These are phyloP conservation scores for Porites australiensis DNA, from an alignment of 64 coral and sea anemone species.

Conservation along the genomic window DNA sequence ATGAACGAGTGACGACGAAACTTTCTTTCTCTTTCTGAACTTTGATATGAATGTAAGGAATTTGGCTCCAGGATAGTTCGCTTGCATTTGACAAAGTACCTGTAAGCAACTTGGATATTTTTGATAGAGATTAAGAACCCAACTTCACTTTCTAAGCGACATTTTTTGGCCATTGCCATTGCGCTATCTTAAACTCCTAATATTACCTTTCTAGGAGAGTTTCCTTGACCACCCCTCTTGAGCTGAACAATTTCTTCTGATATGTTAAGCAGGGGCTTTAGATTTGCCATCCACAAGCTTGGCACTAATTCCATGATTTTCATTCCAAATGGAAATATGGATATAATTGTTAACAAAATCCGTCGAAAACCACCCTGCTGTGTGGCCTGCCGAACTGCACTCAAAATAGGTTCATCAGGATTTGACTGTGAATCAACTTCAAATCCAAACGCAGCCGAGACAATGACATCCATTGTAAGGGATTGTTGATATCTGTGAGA, in stretches of 20 bases:
- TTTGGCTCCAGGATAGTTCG: no score
- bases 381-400: neutral
- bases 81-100: no score
- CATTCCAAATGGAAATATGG: conserved; percentile 6
- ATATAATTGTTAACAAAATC: neutral
- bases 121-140: no score
- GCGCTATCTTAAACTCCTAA: neutral
- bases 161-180: neutral
- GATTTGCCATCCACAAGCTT: neutral
- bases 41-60: no score
- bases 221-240: neutral
- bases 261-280: neutral
- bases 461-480: conserved; percentile 47
- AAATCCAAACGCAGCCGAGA: conserved; percentile 39
- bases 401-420: conserved; percentile 23
- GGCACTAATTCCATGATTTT: conserved; percentile 1
- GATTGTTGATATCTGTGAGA: conserved; percentile 35
- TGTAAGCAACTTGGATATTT: no score
- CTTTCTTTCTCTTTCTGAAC: no score
- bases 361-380: neutral
- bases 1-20: no score
- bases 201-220: neutral
- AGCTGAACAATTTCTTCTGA: conserved; percentile 19
- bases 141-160: no score
- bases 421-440: conserved; percentile 28